phyloP scores from a whole-genome alignment of 2,113 vertebrate species.

The Prunella himalayana region DNA sequence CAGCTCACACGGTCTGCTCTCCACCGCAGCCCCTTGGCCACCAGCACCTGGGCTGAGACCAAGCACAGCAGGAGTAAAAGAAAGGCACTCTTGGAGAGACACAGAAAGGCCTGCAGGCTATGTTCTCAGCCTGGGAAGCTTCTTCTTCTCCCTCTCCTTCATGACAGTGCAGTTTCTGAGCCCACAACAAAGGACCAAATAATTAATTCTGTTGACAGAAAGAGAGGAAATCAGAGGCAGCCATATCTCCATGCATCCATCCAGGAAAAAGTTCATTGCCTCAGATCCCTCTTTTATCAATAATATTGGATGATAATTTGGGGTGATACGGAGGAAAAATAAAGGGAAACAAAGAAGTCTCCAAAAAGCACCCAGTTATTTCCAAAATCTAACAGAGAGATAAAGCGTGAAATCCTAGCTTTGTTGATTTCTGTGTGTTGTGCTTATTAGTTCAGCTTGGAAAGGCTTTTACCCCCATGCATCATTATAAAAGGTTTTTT shows the following conservation, averaged over 20 bases:
- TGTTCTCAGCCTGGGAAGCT: background rate
- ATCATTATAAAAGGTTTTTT: background rate
- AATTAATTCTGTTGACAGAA: background rate
- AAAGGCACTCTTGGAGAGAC: background rate
- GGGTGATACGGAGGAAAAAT: background rate
- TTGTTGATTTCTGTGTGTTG: background rate
- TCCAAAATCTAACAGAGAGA: background rate
- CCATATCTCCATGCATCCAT: background rate
- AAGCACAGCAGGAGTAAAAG: background rate
- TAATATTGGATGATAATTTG: background rate
- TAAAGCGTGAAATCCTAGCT: background rate
- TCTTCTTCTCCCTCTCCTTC: background rate
- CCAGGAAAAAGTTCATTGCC: background rate
- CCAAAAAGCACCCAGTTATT: background rate
- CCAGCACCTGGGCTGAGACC: background rate
- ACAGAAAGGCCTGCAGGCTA: background rate
- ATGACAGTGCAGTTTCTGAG: background rate
- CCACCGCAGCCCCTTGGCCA: background rate
- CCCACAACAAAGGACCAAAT: background rate
- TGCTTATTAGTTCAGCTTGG: background rate
- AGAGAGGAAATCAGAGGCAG: background rate
- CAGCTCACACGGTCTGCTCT: background rate
- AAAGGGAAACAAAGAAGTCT: background rate
- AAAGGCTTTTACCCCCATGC: background rate
- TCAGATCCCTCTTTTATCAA: background rate